Percentiles rank a stretch among this genome's conserved stretches.
Conservation (phyloP, 2,888 invertebrate species). For the Sisyra nigra region DNA sequence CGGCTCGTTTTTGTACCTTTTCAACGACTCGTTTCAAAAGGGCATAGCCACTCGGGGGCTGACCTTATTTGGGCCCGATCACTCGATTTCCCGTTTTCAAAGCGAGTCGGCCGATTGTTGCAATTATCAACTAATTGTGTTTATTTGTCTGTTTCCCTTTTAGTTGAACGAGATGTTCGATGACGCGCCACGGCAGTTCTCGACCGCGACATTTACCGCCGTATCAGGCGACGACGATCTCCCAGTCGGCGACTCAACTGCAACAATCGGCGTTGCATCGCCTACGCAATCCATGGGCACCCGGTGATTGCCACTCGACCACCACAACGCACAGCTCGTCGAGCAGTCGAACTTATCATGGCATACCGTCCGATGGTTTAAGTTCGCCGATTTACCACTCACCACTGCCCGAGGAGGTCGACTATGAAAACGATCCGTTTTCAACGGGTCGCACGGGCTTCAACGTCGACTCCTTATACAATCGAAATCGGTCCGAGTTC, state of each 20-base stretch:
- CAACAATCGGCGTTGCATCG: constrained; percentile 3
- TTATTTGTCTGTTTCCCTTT: constrained; percentile 1
- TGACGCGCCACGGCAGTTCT: constrained; percentile 3
- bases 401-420: constrained; percentile 28
- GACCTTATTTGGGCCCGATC: too few relatives aligned
- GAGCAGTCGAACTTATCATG: constrained; percentile 5
- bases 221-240: constrained; percentile 2
- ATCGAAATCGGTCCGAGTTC: not conserved
- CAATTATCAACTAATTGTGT: not conserved
- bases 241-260: constrained; percentile 3
- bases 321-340: constrained; percentile 1
- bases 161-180: constrained; percentile 1
- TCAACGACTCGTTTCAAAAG: too few relatives aligned
- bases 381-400: constrained; percentile 33
- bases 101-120: too few relatives aligned
- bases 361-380: constrained; percentile 24
- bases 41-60: too few relatives aligned
- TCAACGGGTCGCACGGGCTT: not conserved
- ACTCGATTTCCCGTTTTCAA: too few relatives aligned
- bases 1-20: too few relatives aligned
- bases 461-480: not conserved
- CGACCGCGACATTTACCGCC: not conserved
- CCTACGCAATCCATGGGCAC: constrained; percentile 3
- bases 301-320: constrained; percentile 6
- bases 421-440: constrained; percentile 9